Conservation (phyloP, 2,113 vertebrate species). For the Aphyosemion australe region DNA sequence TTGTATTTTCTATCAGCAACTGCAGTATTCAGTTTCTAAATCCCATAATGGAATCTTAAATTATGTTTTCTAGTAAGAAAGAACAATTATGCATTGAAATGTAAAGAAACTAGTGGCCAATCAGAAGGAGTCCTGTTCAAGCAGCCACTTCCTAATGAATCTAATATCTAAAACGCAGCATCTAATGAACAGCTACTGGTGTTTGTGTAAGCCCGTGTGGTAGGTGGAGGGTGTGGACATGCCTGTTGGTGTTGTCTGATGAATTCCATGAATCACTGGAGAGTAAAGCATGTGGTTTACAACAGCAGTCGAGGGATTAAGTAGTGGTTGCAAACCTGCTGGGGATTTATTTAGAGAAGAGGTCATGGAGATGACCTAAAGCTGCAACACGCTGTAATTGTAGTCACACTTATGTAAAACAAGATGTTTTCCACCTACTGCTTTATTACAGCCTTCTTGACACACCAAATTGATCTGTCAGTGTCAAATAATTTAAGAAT, state of each 20-base stretch:
- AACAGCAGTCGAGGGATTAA: conserved; percentile 28
- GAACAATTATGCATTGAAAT: background rate
- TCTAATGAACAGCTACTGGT: conserved; percentile 67
- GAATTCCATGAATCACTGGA: conserved; percentile 32
- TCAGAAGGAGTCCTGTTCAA: conserved; percentile 10
- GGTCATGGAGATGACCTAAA: conserved; percentile 52
- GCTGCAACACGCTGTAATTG: conserved; percentile 43
- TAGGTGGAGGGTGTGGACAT: conserved; percentile 52
- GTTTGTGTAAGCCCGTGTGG: conserved; percentile 35
- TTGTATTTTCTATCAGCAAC: too few relatives aligned
- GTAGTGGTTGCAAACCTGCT: conserved; percentile 23
- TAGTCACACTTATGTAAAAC: conserved; percentile 42
- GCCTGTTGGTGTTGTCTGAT: conserved; percentile 54
- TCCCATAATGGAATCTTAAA: too few relatives aligned
- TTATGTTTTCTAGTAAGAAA: too few relatives aligned
- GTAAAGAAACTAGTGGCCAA: background rate
- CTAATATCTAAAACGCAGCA: conserved; percentile 59
- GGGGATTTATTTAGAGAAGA: conserved; percentile 34
- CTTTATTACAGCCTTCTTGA: conserved; percentile 18
- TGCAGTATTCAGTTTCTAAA: too few relatives aligned
- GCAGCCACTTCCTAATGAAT: conserved; percentile 59
- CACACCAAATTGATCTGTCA: too few relatives aligned
- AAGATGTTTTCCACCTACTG: conserved; percentile 26
- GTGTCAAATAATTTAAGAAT: too few relatives aligned
- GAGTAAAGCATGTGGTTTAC: conserved; percentile 28